phyloP scores from a whole-genome alignment of 2,888 invertebrate species.

The Amaurobius ferox region DNA sequence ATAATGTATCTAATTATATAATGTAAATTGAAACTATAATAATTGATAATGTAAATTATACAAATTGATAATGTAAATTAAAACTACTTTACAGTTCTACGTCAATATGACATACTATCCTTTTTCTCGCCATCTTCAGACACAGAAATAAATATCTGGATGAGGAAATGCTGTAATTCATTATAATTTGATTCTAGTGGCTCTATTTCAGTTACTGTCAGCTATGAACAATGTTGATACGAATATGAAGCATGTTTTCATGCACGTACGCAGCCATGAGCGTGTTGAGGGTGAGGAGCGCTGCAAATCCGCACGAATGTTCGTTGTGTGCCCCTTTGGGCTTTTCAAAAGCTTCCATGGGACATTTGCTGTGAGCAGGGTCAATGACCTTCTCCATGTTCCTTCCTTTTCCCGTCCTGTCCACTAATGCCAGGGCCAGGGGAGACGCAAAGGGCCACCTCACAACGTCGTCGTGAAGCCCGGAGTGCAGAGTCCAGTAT shows the following conservation, averaged over 20 bases:
- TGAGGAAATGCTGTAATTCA: no score
- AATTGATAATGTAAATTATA: no score
- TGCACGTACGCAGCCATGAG: slow-evolving; percentile 25
- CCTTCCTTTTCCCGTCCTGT: background rate
- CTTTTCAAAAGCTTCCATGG: slow-evolving; percentile 51
- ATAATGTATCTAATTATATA: no score
- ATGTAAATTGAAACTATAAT: no score
- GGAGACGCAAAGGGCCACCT: slow-evolving; percentile 59
- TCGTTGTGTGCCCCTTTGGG: slow-evolving; percentile 45
- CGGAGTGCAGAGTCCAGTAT: slow-evolving; percentile 49
- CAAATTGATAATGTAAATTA: no score
- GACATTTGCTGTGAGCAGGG: slow-evolving; percentile 50
- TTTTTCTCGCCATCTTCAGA: no score
- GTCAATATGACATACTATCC: no score
- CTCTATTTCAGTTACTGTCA: no score
- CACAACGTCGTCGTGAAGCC: slow-evolving; percentile 40
- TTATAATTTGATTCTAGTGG: no score
- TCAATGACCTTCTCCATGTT: slow-evolving; percentile 41
- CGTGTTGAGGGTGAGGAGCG: slow-evolving; percentile 30
- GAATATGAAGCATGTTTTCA: slow-evolving; percentile 17
- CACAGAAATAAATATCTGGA: no score
- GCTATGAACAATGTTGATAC: background rate
- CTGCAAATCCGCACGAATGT: slow-evolving; percentile 60
- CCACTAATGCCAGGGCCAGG: slow-evolving; percentile 32
- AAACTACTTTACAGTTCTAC: no score